A percentile compares a stretch with the other conserved stretches of the same genome.
Conservation (phyloP, 1,140 invertebrate species). For the Lordiphosa clarofinis region DNA sequence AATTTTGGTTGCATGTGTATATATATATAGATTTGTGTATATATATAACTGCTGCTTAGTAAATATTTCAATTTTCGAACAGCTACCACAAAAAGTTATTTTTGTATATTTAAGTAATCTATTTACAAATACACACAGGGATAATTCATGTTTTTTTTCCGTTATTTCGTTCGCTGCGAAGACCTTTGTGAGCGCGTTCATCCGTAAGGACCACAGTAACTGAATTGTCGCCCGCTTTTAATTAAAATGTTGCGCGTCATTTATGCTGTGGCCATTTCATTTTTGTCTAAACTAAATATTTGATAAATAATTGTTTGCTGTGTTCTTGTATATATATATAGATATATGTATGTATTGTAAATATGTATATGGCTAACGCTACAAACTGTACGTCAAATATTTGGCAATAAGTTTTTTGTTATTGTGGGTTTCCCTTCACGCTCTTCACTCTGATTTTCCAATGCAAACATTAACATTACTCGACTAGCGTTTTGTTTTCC, state of each 20-base stretch:
- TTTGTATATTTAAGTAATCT: constrained; percentile 45
- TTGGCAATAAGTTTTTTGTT: constrained; percentile 71
- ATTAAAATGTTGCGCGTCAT: constrained; percentile 40
- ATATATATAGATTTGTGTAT: constrained; percentile 16
- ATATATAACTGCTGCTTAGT: constrained; percentile 18
- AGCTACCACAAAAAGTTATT: constrained; percentile 46
- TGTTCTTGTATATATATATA: constrained; percentile 37
- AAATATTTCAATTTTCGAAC: constrained; percentile 40
- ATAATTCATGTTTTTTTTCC: constrained; percentile 44
- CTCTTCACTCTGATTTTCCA: constrained; percentile 48
- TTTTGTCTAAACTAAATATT: constrained; percentile 64
- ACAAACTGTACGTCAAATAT: constrained; percentile 66
- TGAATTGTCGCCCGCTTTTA: constrained; percentile 33
- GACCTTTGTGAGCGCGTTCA: constrained; percentile 8
- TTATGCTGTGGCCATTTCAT: constrained; percentile 16
- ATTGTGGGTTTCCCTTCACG: constrained; percentile 37
- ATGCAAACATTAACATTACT: constrained; percentile 55
- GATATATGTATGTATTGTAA: constrained; percentile 19
- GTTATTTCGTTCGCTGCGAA: constrained; percentile 11
- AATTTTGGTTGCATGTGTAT: constrained; percentile 17
- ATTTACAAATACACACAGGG: constrained; percentile 62
- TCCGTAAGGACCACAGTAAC: constrained; percentile 1
- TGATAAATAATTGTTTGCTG: constrained; percentile 60
- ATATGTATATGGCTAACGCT: constrained; percentile 44
- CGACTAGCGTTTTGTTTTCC: constrained; percentile 31